Evolutionary conservation across 1,140 invertebrate genomes (phyloP).

Genomic region (Patella vulgata): DNA sequence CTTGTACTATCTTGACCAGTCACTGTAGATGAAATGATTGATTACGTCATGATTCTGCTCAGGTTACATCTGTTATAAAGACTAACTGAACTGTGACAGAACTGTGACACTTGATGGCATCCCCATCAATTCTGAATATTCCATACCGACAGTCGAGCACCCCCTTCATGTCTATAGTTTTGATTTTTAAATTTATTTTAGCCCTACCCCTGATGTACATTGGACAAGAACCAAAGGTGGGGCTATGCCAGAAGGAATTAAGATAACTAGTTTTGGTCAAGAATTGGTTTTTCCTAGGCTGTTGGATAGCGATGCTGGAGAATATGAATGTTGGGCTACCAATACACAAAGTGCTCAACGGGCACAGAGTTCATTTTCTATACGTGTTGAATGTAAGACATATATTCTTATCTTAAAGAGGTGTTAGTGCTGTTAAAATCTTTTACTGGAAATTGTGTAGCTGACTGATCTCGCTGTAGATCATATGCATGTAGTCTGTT

Average conservation of each 20-base stretch:
- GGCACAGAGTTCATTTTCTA: slow-evolving; percentile 36
- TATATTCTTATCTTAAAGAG: slow-evolving; percentile 37
- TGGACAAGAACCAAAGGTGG: slow-evolving; percentile 40
- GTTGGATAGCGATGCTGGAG: slow-evolving; percentile 49
- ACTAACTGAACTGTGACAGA: too few species aligned
- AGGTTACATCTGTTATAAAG: too few species aligned
- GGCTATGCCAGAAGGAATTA: slow-evolving; percentile 30
- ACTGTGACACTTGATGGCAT: too few species aligned
- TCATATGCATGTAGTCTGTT: too few species aligned
- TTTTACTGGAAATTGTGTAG: too few species aligned
- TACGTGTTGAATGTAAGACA: slow-evolving; percentile 56
- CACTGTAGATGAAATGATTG: too few species aligned
- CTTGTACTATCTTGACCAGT: too few species aligned
- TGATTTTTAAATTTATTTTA: slow-evolving; percentile 19
- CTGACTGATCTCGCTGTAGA: too few species aligned
- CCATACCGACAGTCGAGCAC: too few species aligned
- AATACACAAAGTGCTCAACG: slow-evolving; percentile 44
- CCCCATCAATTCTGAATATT: too few species aligned
- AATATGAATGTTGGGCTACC: slow-evolving; percentile 59
- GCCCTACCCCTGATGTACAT: slow-evolving; percentile 57
- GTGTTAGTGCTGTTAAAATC: too few species aligned
- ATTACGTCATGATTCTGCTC: too few species aligned
- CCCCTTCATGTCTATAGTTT: not conserved
- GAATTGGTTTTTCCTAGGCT: slow-evolving; percentile 51
- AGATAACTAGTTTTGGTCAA: slow-evolving; percentile 52